Conservation (phyloP, 1,140 invertebrate genomes). For the Ceratina australensis region DNA sequence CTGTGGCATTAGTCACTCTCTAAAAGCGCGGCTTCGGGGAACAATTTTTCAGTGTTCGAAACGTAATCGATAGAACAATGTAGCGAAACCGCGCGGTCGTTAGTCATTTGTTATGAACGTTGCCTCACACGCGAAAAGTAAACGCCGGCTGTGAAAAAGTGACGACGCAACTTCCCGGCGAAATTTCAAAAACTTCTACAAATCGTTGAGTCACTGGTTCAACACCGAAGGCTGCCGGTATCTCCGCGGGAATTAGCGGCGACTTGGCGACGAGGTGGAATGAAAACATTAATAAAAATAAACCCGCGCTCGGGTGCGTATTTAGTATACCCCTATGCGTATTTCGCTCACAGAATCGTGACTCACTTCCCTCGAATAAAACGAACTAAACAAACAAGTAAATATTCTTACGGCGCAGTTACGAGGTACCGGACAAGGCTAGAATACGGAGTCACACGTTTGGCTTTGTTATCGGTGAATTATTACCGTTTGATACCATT, state of each 20-base stretch:
- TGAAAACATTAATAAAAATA: background rate
- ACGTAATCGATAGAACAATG: too few species aligned
- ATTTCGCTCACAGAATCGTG: constrained; percentile 9
- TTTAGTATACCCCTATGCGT: background rate
- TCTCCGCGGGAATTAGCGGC: background rate
- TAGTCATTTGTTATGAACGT: background rate
- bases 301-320: background rate
- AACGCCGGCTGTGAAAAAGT: background rate
- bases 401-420: background rate
- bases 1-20: background rate
- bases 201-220: background rate
- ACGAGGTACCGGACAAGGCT: too few species aligned
- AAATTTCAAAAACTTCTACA: constrained; percentile 7
- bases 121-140: constrained; percentile 11
- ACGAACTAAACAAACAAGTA: background rate
- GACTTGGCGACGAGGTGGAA: background rate
- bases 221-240: background rate
- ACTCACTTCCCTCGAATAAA: background rate
- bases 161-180: constrained; percentile 7
- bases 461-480: too few species aligned
- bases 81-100: background rate
- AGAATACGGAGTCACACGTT: background rate
- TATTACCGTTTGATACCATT: too few species aligned
- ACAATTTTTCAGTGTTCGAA: too few species aligned
- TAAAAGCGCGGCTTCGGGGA: background rate